Evolutionary conservation across 2,113 vertebrate genomes (phyloP).

Genomic region (Anas platyrhynchos): DNA sequence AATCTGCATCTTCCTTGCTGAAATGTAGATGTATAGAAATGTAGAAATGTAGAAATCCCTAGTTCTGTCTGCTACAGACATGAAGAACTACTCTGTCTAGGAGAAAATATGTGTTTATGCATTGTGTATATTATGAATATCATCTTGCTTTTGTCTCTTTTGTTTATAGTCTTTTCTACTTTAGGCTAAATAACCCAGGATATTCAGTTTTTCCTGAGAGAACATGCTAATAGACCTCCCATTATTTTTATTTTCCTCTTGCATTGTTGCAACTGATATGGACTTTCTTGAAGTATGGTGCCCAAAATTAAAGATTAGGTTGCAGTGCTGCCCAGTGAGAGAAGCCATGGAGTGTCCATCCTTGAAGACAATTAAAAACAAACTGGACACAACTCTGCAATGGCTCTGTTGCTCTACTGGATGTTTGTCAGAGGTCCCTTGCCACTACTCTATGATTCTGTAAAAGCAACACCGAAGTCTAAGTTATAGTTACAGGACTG

Average conservation of each 20-base stretch:
- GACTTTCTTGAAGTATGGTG: neutral
- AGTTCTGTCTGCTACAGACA: neutral
- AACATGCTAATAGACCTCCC: neutral
- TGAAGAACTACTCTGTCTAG: neutral
- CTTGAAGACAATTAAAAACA: neutral
- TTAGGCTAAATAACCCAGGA: neutral
- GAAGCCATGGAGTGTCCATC: neutral
- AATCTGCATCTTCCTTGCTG: neutral
- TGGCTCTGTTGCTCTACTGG: neutral
- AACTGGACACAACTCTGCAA: neutral
- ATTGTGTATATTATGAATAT: neutral
- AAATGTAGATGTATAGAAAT: neutral
- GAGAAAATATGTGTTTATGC: neutral
- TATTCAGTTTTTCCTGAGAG: neutral
- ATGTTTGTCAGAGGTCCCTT: neutral
- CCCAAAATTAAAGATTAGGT: neutral
- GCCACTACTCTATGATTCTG: neutral
- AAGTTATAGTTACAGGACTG: neutral
- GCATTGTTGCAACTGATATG: neutral
- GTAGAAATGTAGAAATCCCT: neutral
- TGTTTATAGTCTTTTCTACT: neutral
- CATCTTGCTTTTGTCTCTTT: neutral
- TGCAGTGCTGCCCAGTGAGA: neutral
- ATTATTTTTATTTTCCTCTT: neutral
- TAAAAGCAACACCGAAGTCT: neutral